A percentile compares a stretch with the other conserved stretches of the same genome.
These are phyloP conservation scores for Oceanodroma leucorhoa DNA, from an alignment of 2,797 vertebrate genomes.

Conservation along the genomic window DNA sequence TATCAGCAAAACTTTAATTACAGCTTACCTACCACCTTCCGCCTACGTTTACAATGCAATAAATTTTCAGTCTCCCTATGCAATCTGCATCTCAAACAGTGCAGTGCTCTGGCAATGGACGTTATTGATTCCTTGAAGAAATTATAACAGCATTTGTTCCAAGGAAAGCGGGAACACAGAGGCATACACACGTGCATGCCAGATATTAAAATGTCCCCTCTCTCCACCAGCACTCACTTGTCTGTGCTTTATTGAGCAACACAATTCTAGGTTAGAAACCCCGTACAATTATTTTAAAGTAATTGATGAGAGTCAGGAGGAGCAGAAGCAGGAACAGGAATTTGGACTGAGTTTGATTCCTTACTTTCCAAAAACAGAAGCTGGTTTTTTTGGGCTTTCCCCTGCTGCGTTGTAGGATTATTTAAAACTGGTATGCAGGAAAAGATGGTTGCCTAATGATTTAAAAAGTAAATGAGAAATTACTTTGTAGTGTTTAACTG, in stretches of 20 bases:
- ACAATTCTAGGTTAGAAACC: constrained; percentile 14
- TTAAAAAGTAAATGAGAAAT: neutral
- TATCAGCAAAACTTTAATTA: constrained; percentile 80
- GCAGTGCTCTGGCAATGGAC: constrained; percentile 43
- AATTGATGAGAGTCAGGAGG: constrained; percentile 4
- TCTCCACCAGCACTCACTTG: constrained; percentile 19
- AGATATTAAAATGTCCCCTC: neutral
- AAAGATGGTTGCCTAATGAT: neutral
- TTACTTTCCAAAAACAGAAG: neutral
- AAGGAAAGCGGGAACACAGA: constrained; percentile 47
- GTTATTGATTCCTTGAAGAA: constrained; percentile 74
- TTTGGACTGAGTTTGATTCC: neutral
- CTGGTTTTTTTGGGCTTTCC: fast-evolving
- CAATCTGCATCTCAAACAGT: constrained; percentile 61
- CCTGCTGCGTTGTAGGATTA: fast-evolving
- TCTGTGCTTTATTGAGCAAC: constrained; percentile 64
- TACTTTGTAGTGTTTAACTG: neutral
- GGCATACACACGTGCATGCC: neutral
- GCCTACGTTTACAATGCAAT: constrained; percentile 68
- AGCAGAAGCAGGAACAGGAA: neutral
- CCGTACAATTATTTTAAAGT: constrained; percentile 29
- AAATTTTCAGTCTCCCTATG: constrained; percentile 59
- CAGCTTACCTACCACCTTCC: constrained; percentile 71
- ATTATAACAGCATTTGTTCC: constrained; percentile 70
- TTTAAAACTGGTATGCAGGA: neutral